Evolutionary conservation across 2,888 invertebrate genomes (phyloP), one percentile per base, ranked within the genome.

Genomic region (Muscina levida): DNA sequence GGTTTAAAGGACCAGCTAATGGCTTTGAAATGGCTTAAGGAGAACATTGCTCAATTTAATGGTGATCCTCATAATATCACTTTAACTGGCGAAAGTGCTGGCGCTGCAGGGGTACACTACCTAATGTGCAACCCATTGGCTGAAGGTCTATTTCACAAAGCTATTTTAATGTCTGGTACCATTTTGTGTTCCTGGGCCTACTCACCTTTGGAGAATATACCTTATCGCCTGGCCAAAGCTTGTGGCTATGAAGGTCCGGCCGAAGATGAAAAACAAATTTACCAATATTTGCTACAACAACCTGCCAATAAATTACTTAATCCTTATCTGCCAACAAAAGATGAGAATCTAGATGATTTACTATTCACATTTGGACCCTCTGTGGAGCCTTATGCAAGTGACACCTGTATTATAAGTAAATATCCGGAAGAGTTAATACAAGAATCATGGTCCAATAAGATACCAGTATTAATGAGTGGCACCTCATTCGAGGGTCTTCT

Each of bases 31-130:
- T 92, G 92, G 92, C 87, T 92, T 0, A 88, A 90, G 48, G 83
- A 86, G 17, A 92, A 92, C 82, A 91, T 91, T 1, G 37, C 80
- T 1, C 77, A 83, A 10, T 92, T 92, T 77, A 91, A 91, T 82
- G 92, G 92, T 1, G 91, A 92, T 85, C 85, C 91, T 0, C 85
- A 89, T 0, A 92, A 92, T 84, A 88, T 90, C 1, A 92, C 92
- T 0, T 87, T 92, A 2, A 92, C 91, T 81, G 92, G 92, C 0
- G 91, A 91, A 83, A 92, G 92, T 85, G 92, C 92, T 24, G 92
- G 92, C 6, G 91, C 89, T n/a, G 90, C 89, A 8, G 88, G 91
- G 0, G 89, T 89, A 0, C 91, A 92, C 75, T 90, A 89, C 68
- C 82, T 91, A 39, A 88, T 91, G 85, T 79, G 91, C 4, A 91